Percentiles rank a stretch among this genome's conserved stretches.
Conservation (phyloP, 2,888 invertebrate species). For the Zeuzera pyrina region DNA sequence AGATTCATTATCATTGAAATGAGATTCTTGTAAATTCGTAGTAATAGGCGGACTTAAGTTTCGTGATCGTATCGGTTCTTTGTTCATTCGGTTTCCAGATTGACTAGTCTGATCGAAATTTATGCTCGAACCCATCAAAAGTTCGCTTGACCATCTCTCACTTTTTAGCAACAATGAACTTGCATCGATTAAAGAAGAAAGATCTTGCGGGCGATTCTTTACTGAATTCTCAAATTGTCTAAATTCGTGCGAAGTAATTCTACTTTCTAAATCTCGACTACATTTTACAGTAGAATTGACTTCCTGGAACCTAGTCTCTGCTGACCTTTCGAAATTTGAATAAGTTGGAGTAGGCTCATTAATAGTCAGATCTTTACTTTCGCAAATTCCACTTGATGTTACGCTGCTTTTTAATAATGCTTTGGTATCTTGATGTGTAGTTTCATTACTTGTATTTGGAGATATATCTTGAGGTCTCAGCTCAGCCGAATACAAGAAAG, state of each 20-base stretch:
- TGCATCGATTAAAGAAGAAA: slow-evolving; percentile 43
- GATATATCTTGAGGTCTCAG: slow-evolving; percentile 45
- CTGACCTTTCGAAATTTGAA: slow-evolving; percentile 48
- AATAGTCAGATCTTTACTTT: slow-evolving; percentile 11
- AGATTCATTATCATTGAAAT: slow-evolving; percentile 29
- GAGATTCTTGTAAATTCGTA: slow-evolving; percentile 55
- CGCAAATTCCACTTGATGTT: slow-evolving; percentile 30
- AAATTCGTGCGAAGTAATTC: slow-evolving; percentile 46
- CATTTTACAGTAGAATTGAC: slow-evolving; percentile 30
- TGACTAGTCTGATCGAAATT: slow-evolving; percentile 27
- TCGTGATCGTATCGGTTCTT: slow-evolving; percentile 26
- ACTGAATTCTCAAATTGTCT: slow-evolving; percentile 42
- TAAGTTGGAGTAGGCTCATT: slow-evolving; percentile 37
- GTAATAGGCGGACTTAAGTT: slow-evolving; percentile 29
- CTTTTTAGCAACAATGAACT: slow-evolving; percentile 40
- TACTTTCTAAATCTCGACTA: slow-evolving; percentile 40
- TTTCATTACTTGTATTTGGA: slow-evolving; percentile 22
- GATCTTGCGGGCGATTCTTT: slow-evolving; percentile 43
- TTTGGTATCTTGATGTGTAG: slow-evolving; percentile 26
- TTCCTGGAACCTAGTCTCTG: slow-evolving; percentile 41
- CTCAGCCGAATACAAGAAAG: slow-evolving; percentile 45
- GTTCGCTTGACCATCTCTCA: slow-evolving; percentile 40
- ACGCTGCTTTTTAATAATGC: slow-evolving; percentile 31
- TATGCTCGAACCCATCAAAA: slow-evolving; percentile 21
- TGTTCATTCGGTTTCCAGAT: slow-evolving; percentile 18